Evolutionary conservation across 2,888 invertebrate genomes (phyloP), one percentile per base, ranked within the genome.

Genomic region (Clistopyga incitator): DNA sequence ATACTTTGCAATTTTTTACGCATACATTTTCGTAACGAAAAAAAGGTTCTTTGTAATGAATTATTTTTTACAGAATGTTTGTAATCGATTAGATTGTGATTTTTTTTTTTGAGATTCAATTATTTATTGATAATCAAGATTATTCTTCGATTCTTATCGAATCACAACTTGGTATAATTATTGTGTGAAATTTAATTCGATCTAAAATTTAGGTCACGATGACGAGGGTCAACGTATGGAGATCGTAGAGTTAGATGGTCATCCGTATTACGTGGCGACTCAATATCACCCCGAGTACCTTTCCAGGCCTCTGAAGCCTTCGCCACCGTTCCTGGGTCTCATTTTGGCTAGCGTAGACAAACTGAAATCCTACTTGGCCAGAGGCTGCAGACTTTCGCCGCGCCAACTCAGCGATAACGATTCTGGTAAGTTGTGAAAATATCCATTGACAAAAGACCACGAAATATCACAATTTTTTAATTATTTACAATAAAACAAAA

Each of bases 281-380:
- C 99, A 99, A 94, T 99, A 97, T 94, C 99, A 99, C 94, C 99
- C 99, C 0, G 99, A 99, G 93, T 99, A 99, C 93, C 94, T 98
- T 83, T 98, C 98, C 0, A 95, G 99, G 1, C 99, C 99, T 0
- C 93, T 98, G 86, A 96, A 96, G 72, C 98, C 99, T 0, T 99
- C 99, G 25, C 98, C 99, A 3, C 98, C 98, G 8, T 99, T 99
- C 93, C 94, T 99, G 86, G 99, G 99, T 85, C 94, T 99, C 2
- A 96, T 99, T 88, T 94, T 99, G 84, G 99, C 99, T 6, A 96
- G 98, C 0, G 96, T 96, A 76, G 97, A 97, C 4, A 97, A 97
- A 93, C 94, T 99, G 45, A 95, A 96, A 82, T 94, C 93, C 34
- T 97, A 96, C 89, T 93, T 97, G 82, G 95, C 95, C 11, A 95